These are phyloP conservation scores for Mnemiopsis leidyi DNA, from an alignment of 37 sponge, comb jelly and placozoan species.

Conservation along the genomic window DNA sequence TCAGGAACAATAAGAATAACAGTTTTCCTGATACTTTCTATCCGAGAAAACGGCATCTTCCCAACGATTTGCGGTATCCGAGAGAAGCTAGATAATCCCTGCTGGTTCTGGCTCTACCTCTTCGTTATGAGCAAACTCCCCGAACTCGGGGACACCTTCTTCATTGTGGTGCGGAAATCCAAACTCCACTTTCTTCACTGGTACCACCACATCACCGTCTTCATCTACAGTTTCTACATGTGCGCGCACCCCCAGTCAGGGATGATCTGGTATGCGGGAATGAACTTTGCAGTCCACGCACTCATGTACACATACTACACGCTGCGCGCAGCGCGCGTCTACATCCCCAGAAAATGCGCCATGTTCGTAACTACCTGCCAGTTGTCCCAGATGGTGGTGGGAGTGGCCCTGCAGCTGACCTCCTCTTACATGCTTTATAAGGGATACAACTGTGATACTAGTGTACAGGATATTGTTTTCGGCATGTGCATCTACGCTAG, in stretches of 20 bases:
- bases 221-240: constrained; percentile 83
- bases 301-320: constrained; percentile 96
- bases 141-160: constrained; percentile 85
- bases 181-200: constrained; percentile 84
- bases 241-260: constrained; percentile 72
- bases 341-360: constrained; percentile 73
- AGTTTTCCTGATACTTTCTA: not conserved
- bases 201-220: constrained; percentile 92
- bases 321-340: constrained; percentile 76
- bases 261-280: constrained; percentile 71
- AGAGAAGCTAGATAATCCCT: constrained; percentile 13
- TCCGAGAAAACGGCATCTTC: not conserved
- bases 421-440: constrained; percentile 35
- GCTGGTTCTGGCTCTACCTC: constrained; percentile 75
- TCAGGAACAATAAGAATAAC: constrained; percentile 25
- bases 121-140: constrained; percentile 86
- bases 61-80: not conserved
- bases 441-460: constrained; percentile 71
- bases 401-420: constrained; percentile 68
- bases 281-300: constrained; percentile 84
- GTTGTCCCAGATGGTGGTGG: constrained; percentile 83
- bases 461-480: constrained; percentile 51
- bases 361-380: constrained; percentile 78
- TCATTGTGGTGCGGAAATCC: constrained; percentile 82
- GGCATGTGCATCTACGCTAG: constrained; percentile 75